phyloP scores from a whole-genome alignment of 2,797 vertebrate genomes.

The Emys orbicularis region DNA sequence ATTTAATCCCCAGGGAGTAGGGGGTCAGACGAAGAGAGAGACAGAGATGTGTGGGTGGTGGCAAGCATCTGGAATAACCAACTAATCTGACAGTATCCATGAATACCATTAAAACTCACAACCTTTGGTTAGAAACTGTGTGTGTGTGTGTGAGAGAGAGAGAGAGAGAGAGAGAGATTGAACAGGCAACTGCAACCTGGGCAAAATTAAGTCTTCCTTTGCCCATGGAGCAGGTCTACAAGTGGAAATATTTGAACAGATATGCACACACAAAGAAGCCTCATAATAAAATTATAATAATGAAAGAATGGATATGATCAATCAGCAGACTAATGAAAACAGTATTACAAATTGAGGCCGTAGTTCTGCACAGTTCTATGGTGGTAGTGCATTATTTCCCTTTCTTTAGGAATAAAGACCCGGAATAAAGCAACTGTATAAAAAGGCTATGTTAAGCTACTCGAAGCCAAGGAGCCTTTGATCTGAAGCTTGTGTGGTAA shows the following conservation, averaged over 20 bases:
- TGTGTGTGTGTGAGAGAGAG: not conserved
- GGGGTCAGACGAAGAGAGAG: constrained; percentile 4
- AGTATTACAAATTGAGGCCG: not conserved
- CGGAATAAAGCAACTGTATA: not conserved
- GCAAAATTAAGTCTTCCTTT: constrained; percentile 34
- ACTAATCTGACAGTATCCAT: not conserved
- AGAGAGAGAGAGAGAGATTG: not conserved
- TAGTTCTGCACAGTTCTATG: not conserved
- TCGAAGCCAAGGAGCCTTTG: not conserved
- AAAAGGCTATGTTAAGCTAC: not conserved
- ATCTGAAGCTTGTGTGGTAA: not conserved
- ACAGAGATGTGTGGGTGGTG: fast-evolving
- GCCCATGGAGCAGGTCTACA: not conserved
- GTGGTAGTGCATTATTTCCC: not conserved
- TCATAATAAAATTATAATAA: constrained; percentile 50
- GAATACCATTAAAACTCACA: not conserved
- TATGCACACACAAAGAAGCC: constrained; percentile 28
- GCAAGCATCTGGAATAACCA: constrained; percentile 11
- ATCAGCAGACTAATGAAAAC: constrained; percentile 32
- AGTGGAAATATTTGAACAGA: constrained; percentile 45
- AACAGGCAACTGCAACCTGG: not conserved
- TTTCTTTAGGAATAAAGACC: not conserved
- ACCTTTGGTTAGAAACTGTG: not conserved
- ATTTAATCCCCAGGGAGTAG: constrained; percentile 3
- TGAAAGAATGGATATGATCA: not conserved